Conservation (phyloP, 23 tunicate genomes). For the Ciona savignyi region DNA sequence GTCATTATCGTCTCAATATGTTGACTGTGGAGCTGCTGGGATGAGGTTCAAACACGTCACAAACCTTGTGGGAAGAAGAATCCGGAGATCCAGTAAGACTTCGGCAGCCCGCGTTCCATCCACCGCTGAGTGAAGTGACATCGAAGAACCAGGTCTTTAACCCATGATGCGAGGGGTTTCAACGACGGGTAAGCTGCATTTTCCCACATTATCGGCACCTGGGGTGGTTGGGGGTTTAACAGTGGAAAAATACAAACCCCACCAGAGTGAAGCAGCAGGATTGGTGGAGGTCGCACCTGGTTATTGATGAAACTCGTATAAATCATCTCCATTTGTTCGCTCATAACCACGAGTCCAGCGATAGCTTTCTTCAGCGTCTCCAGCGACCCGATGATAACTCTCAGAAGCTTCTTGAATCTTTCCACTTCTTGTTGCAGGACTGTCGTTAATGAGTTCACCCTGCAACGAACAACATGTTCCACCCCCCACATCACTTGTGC, state of each 20-base stretch:
- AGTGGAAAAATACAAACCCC: too few species aligned
- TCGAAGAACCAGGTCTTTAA: conserved; percentile 72
- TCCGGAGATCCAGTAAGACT: conserved; percentile 94
- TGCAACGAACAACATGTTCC: too few species aligned
- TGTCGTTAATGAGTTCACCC: conserved; percentile 86
- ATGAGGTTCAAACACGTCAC: too few species aligned
- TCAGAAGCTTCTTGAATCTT: conserved; percentile 79
- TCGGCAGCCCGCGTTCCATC: conserved; percentile 68
- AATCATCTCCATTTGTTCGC: conserved; percentile 97
- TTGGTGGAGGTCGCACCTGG: conserved; percentile 37
- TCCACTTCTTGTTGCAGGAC: conserved; percentile 98
- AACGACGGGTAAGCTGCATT: conserved; percentile 90
- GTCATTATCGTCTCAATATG: too few species aligned
- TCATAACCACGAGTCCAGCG: conserved; percentile 99
- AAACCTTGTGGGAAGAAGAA: conserved; percentile 98
- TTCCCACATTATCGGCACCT: conserved; percentile 89
- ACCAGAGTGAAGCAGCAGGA: background rate
- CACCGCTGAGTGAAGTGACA: conserved; percentile 83
- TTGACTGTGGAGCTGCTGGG: too few species aligned
- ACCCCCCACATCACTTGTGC: background rate
- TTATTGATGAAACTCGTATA: conserved; percentile 92
- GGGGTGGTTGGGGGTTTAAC: background rate
- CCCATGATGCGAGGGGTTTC: conserved; percentile 95
- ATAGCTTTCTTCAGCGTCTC: conserved; percentile 89
- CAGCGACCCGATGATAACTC: conserved; percentile 74